Evolutionary conservation across 2,113 vertebrate genomes (phyloP).

Genomic region (Hypocryptadius cinnamomeus): DNA sequence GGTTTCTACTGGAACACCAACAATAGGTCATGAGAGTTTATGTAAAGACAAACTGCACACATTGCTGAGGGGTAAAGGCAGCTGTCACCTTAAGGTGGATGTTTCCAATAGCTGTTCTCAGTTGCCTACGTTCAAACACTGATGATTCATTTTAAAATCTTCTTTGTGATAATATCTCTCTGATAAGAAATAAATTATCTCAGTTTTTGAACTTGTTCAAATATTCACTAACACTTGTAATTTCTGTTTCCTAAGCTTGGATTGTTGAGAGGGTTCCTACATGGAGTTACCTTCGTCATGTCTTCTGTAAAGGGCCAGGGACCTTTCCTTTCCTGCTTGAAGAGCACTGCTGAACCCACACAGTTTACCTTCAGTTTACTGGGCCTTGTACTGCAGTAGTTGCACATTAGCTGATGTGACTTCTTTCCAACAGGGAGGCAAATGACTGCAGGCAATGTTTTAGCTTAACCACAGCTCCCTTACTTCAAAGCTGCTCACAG

Average conservation of each 20-base stretch:
- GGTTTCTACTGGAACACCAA: neutral
- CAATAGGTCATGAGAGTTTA: neutral
- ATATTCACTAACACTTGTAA: neutral
- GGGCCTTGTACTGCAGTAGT: fast-evolving
- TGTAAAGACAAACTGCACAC: neutral
- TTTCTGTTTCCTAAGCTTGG: neutral
- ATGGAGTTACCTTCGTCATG: neutral
- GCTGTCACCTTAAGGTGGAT: neutral
- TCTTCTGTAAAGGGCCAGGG: neutral
- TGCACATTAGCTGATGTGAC: neutral
- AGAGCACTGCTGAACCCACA: neutral
- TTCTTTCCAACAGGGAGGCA: neutral
- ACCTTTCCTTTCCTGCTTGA: neutral
- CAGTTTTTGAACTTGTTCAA: neutral
- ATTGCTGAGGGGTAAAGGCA: neutral
- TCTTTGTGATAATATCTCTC: neutral
- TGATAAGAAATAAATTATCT: neutral
- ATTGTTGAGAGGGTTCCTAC: neutral
- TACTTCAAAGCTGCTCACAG: neutral
- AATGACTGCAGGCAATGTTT: neutral
- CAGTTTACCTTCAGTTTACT: too few species aligned
- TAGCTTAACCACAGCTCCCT: neutral
- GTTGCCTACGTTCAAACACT: neutral
- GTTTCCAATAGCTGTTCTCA: neutral
- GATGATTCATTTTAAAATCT: neutral